Evolutionary conservation across 2,113 vertebrate genomes (phyloP).

Genomic region (Pachycephala philippinensis): DNA sequence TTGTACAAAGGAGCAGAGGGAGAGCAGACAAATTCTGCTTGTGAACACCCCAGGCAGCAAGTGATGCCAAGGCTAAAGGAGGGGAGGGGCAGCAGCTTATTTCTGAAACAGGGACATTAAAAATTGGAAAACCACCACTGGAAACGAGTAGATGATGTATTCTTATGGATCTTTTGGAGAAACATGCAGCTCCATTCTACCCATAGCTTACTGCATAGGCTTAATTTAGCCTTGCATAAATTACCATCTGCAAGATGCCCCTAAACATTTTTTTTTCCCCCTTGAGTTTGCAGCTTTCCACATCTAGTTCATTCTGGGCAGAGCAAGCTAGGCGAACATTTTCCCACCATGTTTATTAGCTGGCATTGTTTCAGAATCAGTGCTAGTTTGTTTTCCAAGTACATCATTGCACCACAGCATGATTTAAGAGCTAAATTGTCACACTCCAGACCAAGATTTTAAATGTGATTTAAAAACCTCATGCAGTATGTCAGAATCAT

Average conservation of each 20-base stretch:
- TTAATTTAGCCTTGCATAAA: slow-evolving; percentile 10
- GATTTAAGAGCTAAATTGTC: neutral
- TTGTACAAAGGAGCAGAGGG: neutral
- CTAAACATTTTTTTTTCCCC: neutral
- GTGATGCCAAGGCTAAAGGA: no score
- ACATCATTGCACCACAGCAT: neutral
- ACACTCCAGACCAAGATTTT: neutral
- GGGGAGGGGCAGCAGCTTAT: neutral
- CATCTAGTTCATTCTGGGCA: neutral
- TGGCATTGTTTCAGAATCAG: slow-evolving; percentile 35
- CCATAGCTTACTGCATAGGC: neutral
- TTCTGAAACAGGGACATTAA: neutral
- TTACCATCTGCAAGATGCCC: neutral
- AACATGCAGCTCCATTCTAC: neutral
- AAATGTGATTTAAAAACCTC: neutral
- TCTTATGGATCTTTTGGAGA: neutral
- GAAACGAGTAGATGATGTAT: neutral
- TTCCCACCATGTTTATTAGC: neutral
- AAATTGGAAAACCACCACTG: neutral
- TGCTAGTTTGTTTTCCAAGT: slow-evolving; percentile 6
- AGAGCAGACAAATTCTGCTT: neutral
- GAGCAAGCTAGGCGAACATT: neutral
- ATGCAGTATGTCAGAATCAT: neutral
- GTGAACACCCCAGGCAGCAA: neutral
- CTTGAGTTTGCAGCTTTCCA: neutral